phyloP scores from a whole-genome alignment of 2,888 invertebrate species.

The Caenorhabditis sp. region DNA sequence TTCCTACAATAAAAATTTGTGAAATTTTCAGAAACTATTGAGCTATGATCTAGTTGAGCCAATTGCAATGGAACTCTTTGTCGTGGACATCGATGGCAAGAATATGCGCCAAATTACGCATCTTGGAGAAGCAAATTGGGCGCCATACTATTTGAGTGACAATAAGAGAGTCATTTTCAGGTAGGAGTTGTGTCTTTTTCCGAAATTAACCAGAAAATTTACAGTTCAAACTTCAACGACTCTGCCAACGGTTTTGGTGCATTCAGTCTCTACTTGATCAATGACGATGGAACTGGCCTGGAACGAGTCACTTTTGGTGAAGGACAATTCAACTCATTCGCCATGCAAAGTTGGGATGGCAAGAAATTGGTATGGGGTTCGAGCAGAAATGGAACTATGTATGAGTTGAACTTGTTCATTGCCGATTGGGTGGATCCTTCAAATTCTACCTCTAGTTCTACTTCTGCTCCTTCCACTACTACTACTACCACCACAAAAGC shows the following conservation, averaged over 20 bases:
- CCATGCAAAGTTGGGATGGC: conserved; percentile 66
- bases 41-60: conserved; percentile 61
- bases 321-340: conserved; percentile 64
- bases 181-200: too few species aligned
- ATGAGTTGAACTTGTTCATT: conserved; percentile 64
- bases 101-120: conserved; percentile 61
- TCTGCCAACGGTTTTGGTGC: conserved; percentile 58
- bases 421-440: conserved; percentile 66
- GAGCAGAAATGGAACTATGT: conserved; percentile 48
- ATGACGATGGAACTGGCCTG: conserved; percentile 62
- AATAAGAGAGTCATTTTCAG: conserved; percentile 53
- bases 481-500: neutral
- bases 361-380: conserved; percentile 61
- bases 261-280: conserved; percentile 60
- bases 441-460: too few species aligned
- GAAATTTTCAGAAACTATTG: conserved; percentile 35
- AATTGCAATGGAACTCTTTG: conserved; percentile 66
- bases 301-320: conserved; percentile 59
- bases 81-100: conserved; percentile 56
- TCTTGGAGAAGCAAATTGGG: conserved; percentile 66
- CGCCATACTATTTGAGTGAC: conserved; percentile 66
- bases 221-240: conserved; percentile 42
- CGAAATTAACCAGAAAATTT: neutral
- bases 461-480: too few species aligned
- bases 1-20: neutral